Conservation (phyloP, 2,797 vertebrate species). For the Diplodus sargus region DNA sequence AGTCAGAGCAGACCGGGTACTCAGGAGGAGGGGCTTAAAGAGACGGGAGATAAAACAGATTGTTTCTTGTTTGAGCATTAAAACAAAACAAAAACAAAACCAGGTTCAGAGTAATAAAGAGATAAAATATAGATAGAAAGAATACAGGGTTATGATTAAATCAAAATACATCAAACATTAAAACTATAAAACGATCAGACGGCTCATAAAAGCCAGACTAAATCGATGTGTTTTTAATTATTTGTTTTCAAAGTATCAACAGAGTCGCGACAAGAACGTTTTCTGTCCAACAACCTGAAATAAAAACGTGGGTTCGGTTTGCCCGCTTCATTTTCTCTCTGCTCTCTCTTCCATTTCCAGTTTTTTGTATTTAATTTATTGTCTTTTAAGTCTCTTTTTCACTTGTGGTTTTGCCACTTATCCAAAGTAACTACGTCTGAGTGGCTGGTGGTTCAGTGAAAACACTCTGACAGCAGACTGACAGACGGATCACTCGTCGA, state of each 20-base stretch:
- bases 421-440: conserved; percentile 5
- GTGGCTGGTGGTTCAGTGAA: conserved; percentile 36
- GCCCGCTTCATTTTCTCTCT: conserved; percentile 4
- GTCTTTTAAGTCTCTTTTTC: conserved; percentile 18
- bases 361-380: conserved; percentile 24
- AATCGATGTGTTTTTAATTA: too few relatives aligned
- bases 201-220: too few relatives aligned
- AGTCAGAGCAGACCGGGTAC: too few relatives aligned
- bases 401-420: conserved; percentile 21
- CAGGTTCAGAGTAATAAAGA: neutral
- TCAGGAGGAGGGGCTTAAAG: too few relatives aligned
- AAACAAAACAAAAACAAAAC: too few relatives aligned
- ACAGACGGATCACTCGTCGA: conserved; percentile 56
- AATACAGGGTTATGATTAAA: too few relatives aligned
- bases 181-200: too few relatives aligned
- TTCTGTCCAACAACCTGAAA: conserved; percentile 7
- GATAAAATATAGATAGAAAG: too few relatives aligned
- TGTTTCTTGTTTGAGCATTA: too few relatives aligned
- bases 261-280: neutral
- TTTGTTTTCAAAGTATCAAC: neutral
- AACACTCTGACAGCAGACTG: conserved; percentile 37
- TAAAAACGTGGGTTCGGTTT: conserved; percentile 3
- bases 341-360: conserved; percentile 3
- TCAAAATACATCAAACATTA: too few relatives aligned
- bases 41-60: too few relatives aligned